Conservation (phyloP, 2,797 vertebrate genomes). For the Megaceryle alcyon region DNA sequence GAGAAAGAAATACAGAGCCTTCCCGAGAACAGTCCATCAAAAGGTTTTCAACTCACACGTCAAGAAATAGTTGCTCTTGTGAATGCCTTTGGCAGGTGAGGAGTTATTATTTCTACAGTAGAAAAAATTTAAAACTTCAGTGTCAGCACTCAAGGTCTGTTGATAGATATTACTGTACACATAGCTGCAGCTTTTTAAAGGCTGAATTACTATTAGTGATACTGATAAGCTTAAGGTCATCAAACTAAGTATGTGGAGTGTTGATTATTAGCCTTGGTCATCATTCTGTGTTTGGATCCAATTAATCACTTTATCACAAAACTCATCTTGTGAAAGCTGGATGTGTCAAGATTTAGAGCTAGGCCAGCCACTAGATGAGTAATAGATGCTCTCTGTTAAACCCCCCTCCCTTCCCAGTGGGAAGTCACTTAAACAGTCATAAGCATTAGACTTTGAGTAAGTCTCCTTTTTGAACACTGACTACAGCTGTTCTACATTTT, state of each 20-base stretch:
- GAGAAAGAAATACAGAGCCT: slow-evolving; percentile 95
- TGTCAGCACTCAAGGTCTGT: neutral
- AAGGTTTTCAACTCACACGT: slow-evolving; percentile 93
- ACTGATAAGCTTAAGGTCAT: neutral
- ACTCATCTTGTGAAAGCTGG: neutral
- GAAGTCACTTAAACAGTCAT: neutral
- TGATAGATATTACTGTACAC: neutral
- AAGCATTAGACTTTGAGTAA: neutral
- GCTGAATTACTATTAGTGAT: neutral
- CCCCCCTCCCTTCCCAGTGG: no score
- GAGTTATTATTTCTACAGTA: neutral
- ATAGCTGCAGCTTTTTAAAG: neutral
- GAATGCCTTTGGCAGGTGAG: slow-evolving; percentile 91
- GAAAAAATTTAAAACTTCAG: neutral
- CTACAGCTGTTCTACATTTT: neutral
- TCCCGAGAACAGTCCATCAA: slow-evolving; percentile 88
- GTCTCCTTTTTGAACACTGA: neutral
- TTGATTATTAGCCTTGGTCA: neutral
- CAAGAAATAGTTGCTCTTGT: slow-evolving; percentile 94
- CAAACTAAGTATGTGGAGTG: neutral
- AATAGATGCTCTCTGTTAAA: no score
- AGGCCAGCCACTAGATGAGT: no score
- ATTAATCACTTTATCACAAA: neutral
- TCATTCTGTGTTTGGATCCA: neutral
- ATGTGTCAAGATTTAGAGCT: neutral